Conservation (phyloP, 2,797 vertebrate species). For the Falco berigora region DNA sequence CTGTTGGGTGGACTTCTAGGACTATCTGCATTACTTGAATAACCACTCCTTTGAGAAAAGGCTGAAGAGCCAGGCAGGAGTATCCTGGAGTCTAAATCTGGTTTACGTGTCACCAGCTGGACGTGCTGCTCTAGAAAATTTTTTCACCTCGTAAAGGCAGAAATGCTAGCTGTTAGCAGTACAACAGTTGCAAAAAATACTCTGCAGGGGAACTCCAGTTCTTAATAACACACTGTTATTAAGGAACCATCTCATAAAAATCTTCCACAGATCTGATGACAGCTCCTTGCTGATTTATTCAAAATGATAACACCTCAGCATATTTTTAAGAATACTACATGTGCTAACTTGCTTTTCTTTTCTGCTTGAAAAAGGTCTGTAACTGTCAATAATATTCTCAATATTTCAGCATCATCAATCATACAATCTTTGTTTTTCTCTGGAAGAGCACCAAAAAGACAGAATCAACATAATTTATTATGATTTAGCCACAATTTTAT, state of each 20-base stretch:
- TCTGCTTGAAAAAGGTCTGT: conserved; percentile 30
- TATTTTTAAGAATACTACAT: neutral
- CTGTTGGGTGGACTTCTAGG: neutral
- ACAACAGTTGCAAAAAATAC: neutral
- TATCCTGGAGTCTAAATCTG: neutral
- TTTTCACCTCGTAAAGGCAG: neutral
- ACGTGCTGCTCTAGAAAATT: neutral
- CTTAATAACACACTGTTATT: neutral
- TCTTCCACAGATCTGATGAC: neutral
- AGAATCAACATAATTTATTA: neutral
- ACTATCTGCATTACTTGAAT: neutral
- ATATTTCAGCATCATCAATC: neutral
- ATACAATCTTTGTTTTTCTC: neutral
- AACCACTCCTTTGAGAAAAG: neutral
- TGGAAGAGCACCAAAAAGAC: neutral
- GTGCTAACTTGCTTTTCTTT: neutral
- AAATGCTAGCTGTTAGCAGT: neutral
- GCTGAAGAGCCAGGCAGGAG: neutral
- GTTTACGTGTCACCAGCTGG: neutral
- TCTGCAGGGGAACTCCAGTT: neutral
- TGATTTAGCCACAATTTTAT: neutral
- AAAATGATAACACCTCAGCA: neutral
- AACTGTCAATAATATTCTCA: conserved; percentile 25
- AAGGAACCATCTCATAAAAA: neutral
- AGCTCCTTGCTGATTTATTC: conserved; percentile 16